phyloP scores from a whole-genome alignment of 2,888 invertebrate genomes.

The Nymphalis urticae region DNA sequence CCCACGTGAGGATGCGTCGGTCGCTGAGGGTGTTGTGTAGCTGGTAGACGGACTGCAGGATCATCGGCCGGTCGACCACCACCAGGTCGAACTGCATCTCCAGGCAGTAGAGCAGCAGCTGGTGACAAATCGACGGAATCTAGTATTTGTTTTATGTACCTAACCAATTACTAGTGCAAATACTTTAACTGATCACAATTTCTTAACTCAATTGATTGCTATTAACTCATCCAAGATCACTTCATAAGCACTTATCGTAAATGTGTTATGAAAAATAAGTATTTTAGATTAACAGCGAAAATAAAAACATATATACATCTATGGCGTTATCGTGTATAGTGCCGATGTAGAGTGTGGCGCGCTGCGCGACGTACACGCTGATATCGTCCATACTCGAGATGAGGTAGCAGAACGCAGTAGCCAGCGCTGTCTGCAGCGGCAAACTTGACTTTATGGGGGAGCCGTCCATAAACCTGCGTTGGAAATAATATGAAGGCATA shows the following conservation, averaged over 20 bases:
- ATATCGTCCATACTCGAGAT: constrained; percentile 98
- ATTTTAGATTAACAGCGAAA: constrained; percentile 39
- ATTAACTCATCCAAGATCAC: no score
- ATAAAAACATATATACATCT: constrained; percentile 75
- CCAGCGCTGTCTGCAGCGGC: constrained; percentile 94
- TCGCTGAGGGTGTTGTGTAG: constrained; percentile 96
- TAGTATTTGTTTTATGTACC: no score
- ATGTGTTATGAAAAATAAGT: no score
- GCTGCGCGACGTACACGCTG: constrained; percentile 96
- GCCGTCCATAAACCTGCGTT: constrained; percentile 90
- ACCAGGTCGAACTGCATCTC: constrained; percentile 99
- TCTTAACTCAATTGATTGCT: no score
- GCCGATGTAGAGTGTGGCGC: constrained; percentile 94
- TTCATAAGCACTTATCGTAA: neutral
- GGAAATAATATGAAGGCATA: neutral
- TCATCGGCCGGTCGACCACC: constrained; percentile 97
- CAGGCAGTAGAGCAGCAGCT: constrained; percentile 94
- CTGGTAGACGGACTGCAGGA: constrained; percentile 96
- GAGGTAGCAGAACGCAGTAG: constrained; percentile 98
- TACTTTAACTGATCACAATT: no score
- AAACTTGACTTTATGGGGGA: constrained; percentile 92
- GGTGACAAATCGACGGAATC: constrained; percentile 30
- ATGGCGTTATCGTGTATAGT: constrained; percentile 95
- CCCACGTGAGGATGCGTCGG: constrained; percentile 95
- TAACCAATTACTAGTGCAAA: no score